These are phyloP conservation scores for Diglossa cyanea DNA, from an alignment of 2,797 vertebrate genomes.

Conservation along the genomic window DNA sequence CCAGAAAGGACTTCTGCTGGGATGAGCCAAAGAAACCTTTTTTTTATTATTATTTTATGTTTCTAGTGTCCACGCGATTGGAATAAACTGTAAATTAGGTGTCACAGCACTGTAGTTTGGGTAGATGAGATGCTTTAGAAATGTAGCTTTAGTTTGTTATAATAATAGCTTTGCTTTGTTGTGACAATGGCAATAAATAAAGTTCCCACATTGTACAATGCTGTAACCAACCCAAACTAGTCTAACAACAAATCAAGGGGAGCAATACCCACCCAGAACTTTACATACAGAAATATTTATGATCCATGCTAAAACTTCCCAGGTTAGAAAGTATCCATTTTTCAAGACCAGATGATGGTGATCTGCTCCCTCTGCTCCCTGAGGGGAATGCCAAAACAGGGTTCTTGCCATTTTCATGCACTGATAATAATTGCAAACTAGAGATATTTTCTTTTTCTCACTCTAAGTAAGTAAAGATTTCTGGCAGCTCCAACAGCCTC, in stretches of 20 bases:
- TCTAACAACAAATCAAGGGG: constrained; percentile 68
- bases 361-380: not conserved
- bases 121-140: constrained; percentile 70
- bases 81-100: constrained; percentile 79
- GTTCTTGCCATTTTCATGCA: not conserved
- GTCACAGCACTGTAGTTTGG: constrained; percentile 64
- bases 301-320: constrained; percentile 1
- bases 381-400: not conserved
- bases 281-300: constrained; percentile 13
- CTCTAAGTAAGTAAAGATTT: constrained; percentile 16
- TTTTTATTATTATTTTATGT: constrained; percentile 63
- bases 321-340: constrained; percentile 14
- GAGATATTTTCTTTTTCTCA: not conserved
- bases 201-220: constrained; percentile 72
- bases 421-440: not conserved
- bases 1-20: constrained; percentile 30
- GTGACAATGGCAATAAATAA: constrained; percentile 78
- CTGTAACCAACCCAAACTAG: constrained; percentile 72
- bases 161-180: constrained; percentile 78
- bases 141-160: constrained; percentile 76
- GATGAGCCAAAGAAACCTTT: constrained; percentile 55
- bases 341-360: not conserved
- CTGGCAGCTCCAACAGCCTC: constrained; percentile 25
- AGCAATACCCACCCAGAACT: constrained; percentile 42
- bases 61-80: constrained; percentile 65